Base-by-base conservation (phyloP, 2,888 invertebrate genomes). In the Tachina fera region DNA sequence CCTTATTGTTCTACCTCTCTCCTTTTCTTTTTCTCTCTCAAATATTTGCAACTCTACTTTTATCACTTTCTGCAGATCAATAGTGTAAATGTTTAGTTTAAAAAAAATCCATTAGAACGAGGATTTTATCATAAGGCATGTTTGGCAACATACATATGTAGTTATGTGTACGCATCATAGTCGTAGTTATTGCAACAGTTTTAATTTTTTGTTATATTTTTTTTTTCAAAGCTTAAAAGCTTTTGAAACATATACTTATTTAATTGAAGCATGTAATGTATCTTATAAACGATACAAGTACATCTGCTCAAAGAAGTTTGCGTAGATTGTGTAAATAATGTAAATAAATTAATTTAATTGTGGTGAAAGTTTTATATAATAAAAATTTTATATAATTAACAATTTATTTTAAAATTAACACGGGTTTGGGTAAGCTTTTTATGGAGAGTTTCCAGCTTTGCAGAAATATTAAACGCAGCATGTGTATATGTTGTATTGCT, bases 401-500 rank as follows among this genome's bases (percentile, higher is more conserved):
- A 61, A n/a, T 14, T 9, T 39, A 61, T 16, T 14, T 9, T 39
- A 45, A 22, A 68, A 78, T 74, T 86, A 85, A 85, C 41, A 41
- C 22, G 56, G 85, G 85, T 79, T 53, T 13, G 65, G 85, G 63
- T 16, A 61, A 60, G 16, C 13, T 43, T 58, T 47, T 43, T 61
- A 53, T 63, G 51, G 68, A 81, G 74, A 70, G 71, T 58, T 70
- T 74, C n/a, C 77, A 65, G 75, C 74, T 75, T 75, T 70, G 68
- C 51, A 63, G 16, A 60, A 47, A 22, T 85, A 39, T 70, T 47
- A 63, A 63, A 86, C 22, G 60, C 82, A 65, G 86, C 86, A 86
- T 86, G 80, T 86, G 83, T 83, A 86, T 86, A 83, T 76, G 83
- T 86, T 86, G 83, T 68, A 80, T 58, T 67, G 80, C 77, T 60